Evolutionary conservation across 1,140 invertebrate genomes (phyloP), one percentile per base, ranked within the genome.

Genomic region (Saccostrea echinata): DNA sequence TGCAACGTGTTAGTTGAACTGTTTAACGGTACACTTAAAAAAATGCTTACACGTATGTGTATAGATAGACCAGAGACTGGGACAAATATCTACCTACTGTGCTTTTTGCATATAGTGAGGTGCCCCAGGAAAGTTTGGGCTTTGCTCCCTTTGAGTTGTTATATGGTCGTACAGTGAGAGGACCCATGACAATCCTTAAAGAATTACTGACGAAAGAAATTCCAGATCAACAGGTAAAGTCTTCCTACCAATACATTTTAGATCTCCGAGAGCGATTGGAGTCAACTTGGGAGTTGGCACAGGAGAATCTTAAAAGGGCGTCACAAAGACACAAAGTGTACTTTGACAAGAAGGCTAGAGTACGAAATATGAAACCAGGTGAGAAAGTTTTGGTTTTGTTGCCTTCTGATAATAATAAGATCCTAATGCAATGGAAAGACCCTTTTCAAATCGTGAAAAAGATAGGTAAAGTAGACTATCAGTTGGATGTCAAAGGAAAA

Each of bases 1-100:
- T n/a, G n/a, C 93, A 35, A 93, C 92, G 35, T 90, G 93, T 68
- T 90, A 91, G 64, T 84, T 4, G 93, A 93, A 84, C 85, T 87
- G 90, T 43, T 89, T 35, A 90, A 91, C 43, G 91, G 90, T 0
- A 88, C 64, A 0, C 24, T 91, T 0, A 91, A 91, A 52, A 3
- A 30, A 21, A 90, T 91, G 89, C 13, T 91, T 12, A 86, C 43
- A 43, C 85, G 71, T 43, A 82, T 91, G 82, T 84, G 88, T 83
- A 61, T 53, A 3, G 88, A 91, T 61, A 71, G 81, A 55, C 90
- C 88, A 13, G 85, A 55, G 90, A 90, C 51, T 91, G 89, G 90
- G 90, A 92, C 82, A 71, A 86, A 82, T 91, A 90, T 35, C 9
- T 91, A 9, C 16, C 51, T n/a, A 33, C 86, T 3, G 9, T 92